phyloP scores from a whole-genome alignment of 2,797 vertebrate species.

The Zonotrichia albicollis region DNA sequence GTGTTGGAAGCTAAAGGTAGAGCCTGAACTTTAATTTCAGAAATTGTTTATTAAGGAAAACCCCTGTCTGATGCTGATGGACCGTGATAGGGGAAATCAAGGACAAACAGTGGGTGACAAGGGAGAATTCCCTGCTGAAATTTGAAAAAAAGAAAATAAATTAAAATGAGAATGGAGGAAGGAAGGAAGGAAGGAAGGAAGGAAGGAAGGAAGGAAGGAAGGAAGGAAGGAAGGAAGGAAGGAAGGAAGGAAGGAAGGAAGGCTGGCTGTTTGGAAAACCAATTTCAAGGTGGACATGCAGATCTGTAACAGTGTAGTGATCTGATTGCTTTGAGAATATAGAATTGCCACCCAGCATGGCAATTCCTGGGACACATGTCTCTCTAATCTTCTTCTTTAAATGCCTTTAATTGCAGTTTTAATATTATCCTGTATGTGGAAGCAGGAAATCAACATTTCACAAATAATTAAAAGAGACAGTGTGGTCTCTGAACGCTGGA shows the following conservation, averaged over 20 bases:
- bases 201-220: too few relatives aligned
- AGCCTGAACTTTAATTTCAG: not conserved
- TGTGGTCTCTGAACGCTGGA: not conserved
- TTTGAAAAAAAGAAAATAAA: not conserved
- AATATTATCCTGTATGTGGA: not conserved
- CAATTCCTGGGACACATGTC: not conserved
- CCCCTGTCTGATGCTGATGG: not conserved
- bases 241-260: not conserved
- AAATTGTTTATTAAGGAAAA: not conserved
- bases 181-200: too few relatives aligned
- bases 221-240: too few relatives aligned
- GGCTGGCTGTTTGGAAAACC: not conserved
- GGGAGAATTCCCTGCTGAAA: not conserved
- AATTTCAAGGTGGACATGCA: not conserved
- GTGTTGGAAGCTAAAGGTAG: not conserved
- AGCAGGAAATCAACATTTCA: slow-evolving; percentile 38
- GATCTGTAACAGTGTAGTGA: not conserved
- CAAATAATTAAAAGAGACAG: slow-evolving; percentile 19
- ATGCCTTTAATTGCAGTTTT: slow-evolving; percentile 21
- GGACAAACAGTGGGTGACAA: not conserved
- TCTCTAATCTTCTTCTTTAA: not conserved
- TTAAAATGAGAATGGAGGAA: not conserved
- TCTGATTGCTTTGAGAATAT: not conserved
- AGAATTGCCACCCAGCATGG: not conserved
- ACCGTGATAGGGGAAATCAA: not conserved